Percentiles rank a stretch among this genome's conserved stretches.
Evolutionary conservation across 2,113 vertebrate genomes (phyloP).

Genomic region (Ciconia maguari): DNA sequence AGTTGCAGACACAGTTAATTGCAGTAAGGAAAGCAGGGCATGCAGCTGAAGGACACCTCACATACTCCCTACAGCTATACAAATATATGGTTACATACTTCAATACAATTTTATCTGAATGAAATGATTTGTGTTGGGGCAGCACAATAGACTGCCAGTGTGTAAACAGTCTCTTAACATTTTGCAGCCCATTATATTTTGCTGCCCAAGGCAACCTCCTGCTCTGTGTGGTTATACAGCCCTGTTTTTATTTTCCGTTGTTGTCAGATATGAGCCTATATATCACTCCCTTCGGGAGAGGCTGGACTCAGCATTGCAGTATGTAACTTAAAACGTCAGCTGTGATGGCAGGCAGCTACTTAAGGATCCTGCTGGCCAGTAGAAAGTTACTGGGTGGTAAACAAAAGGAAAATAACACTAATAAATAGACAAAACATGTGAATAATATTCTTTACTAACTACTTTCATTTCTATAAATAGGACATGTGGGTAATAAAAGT

Average conservation of each 20-base stretch:
- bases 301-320: background rate
- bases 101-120: background rate
- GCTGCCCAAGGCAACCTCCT: constrained; percentile 57
- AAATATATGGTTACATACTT: background rate
- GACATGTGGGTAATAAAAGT: background rate
- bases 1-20: background rate
- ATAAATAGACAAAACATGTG: background rate
- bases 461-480: constrained; percentile 1
- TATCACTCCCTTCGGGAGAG: constrained; percentile 5
- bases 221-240: constrained; percentile 51
- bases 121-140: background rate
- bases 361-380: background rate
- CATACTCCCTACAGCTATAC: background rate
- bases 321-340: background rate
- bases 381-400: background rate
- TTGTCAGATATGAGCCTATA: constrained; percentile 60
- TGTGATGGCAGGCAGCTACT: background rate
- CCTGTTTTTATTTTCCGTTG: constrained; percentile 50
- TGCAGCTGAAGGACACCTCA: background rate
- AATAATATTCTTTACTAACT: background rate
- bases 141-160: constrained; percentile 28
- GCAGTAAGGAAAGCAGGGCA: background rate
- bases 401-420: background rate
- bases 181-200: constrained; percentile 67
- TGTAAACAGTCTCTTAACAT: constrained; percentile 66